Evolutionary conservation across 2,888 invertebrate species (phyloP).

Genomic region (Pseudeuparius sepicola): DNA sequence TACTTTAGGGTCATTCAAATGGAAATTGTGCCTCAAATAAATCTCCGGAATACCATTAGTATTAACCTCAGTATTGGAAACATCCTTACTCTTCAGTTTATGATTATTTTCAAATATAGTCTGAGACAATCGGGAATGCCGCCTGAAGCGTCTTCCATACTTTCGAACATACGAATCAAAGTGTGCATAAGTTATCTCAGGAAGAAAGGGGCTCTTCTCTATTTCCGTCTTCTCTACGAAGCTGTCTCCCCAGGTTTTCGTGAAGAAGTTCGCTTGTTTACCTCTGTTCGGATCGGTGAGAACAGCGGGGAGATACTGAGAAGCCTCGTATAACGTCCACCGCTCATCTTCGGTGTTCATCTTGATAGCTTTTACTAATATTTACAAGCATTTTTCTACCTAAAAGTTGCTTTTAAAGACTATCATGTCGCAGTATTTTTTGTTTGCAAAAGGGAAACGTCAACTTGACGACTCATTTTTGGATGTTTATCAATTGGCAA

Average conservation of each 20-base stretch:
- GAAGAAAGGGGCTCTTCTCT: conserved; percentile 68
- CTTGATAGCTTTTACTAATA: conserved; percentile 9
- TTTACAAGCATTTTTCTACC: too few species aligned
- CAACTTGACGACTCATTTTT: too few species aligned
- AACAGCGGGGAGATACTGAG: conserved; percentile 91
- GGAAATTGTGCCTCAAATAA: conserved; percentile 70
- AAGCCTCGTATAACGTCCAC: conserved; percentile 85
- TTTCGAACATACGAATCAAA: conserved; percentile 82
- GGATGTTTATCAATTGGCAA: too few species aligned
- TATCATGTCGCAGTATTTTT: too few species aligned
- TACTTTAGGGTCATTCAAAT: conserved; percentile 67
- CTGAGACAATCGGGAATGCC: conserved; percentile 46
- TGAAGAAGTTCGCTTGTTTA: conserved; percentile 87
- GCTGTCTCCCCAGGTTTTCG: conserved; percentile 94
- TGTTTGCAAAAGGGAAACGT: too few species aligned
- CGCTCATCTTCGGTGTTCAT: conserved; percentile 40
- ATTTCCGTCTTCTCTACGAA: conserved; percentile 79
- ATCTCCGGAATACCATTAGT: conserved; percentile 71
- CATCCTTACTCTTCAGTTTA: conserved; percentile 34
- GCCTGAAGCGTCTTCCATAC: conserved; percentile 55
- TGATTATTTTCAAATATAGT: conserved; percentile 25
- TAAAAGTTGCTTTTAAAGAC: too few species aligned
- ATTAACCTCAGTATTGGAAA: conserved; percentile 32
- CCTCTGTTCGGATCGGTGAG: conserved; percentile 90
- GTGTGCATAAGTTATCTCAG: conserved; percentile 71